phyloP scores from a whole-genome alignment of 2,113 vertebrate genomes.

The Cricetomys ansorgei region DNA sequence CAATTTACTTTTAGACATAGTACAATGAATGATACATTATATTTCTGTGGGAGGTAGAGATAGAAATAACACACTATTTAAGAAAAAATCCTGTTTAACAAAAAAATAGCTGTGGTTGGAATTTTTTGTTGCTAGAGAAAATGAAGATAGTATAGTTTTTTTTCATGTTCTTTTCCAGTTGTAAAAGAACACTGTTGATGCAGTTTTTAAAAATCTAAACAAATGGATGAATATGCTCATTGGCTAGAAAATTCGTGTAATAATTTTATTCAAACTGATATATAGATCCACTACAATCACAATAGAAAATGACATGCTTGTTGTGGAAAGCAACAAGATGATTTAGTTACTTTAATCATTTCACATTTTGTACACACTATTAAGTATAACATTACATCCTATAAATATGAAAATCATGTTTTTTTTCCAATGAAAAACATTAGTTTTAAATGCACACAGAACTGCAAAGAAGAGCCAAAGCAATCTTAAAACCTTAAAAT shows the following conservation, averaged over 20 bases:
- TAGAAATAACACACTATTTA: constrained; percentile 2
- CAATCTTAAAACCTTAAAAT: constrained; percentile 27
- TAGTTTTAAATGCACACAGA: not conserved
- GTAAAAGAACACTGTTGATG: not conserved
- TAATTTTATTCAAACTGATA: constrained; percentile 19
- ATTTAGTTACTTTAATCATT: not conserved
- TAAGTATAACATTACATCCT: not conserved
- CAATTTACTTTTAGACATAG: not conserved
- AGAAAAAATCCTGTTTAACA: not conserved
- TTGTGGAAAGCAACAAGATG: constrained; percentile 33
- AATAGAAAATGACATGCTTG: constrained; percentile 12
- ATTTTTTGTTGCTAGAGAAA: not conserved
- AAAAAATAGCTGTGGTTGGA: not conserved
- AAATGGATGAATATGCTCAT: not conserved
- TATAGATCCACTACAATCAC: not conserved
- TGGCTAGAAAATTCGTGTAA: constrained; percentile 2
- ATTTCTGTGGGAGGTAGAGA: not conserved
- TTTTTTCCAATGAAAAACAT: not conserved
- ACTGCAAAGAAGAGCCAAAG: not conserved
- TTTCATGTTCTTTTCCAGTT: not conserved
- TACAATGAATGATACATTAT: not conserved
- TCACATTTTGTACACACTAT: not conserved
- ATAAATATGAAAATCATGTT: not conserved
- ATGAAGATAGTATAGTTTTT: not conserved
- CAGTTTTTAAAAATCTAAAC: not conserved